Evolutionary conservation across 2,888 invertebrate species (phyloP).

Genomic region (Amphipyra berbera): DNA sequence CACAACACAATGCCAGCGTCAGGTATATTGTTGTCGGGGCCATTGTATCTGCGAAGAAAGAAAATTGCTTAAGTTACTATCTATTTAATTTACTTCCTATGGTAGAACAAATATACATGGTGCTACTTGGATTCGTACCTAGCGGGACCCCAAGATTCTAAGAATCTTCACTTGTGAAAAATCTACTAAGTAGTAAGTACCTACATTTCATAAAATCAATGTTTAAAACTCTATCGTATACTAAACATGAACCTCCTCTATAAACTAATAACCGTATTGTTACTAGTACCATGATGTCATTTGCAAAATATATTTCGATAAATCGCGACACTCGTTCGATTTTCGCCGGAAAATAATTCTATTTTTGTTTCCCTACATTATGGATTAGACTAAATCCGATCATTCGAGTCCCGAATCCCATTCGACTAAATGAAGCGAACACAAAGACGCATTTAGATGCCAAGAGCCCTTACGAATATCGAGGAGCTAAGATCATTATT

Average conservation of each 20-base stretch:
- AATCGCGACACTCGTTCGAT: no score
- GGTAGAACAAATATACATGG: not conserved
- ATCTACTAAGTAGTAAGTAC: no score
- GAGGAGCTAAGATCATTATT: conserved; percentile 29
- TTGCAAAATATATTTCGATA: no score
- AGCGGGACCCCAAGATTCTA: no score
- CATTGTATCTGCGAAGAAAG: conserved; percentile 70
- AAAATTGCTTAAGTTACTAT: conserved; percentile 33
- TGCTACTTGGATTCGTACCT: not conserved
- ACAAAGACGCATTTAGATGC: conserved; percentile 42
- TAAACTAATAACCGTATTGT: no score
- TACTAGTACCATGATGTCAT: no score
- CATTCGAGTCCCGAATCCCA: conserved; percentile 31
- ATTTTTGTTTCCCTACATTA: conserved; percentile 20
- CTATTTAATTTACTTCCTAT: not conserved
- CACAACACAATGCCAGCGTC: conserved; percentile 60
- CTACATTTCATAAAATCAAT: no score
- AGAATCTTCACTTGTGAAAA: no score
- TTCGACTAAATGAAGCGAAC: conserved; percentile 32
- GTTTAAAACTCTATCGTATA: no score
- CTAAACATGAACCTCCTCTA: no score
- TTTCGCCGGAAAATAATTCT: not conserved
- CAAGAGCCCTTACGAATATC: conserved; percentile 30
- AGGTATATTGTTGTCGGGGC: conserved; percentile 51
- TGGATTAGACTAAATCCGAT: conserved; percentile 5